Conservation (phyloP, 2,888 invertebrate species). For the Melinopterus prodromus region DNA sequence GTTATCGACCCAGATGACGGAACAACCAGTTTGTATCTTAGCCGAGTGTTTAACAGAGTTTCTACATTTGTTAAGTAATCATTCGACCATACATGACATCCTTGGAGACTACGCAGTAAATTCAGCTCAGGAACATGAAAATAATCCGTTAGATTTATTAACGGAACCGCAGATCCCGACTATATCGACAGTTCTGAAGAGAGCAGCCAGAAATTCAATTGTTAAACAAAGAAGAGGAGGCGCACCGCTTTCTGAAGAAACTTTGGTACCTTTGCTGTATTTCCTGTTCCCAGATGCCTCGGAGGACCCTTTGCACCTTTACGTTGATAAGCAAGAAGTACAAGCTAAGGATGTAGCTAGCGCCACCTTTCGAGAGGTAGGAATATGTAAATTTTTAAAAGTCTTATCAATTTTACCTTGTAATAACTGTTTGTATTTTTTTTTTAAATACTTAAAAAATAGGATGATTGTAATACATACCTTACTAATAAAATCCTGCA, state of each 20-base stretch:
- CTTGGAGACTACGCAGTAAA: slow-evolving; percentile 63
- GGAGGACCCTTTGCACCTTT: slow-evolving; percentile 66
- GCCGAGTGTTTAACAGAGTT: slow-evolving; percentile 79
- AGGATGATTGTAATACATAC: slow-evolving; percentile 5
- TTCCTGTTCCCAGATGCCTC: slow-evolving; percentile 91
- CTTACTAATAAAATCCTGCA: slow-evolving; percentile 13
- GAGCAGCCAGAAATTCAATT: slow-evolving; percentile 63
- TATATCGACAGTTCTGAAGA: slow-evolving; percentile 67
- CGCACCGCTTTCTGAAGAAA: slow-evolving; percentile 80
- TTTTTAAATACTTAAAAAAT: too few species aligned
- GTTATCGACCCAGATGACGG: slow-evolving; percentile 70
- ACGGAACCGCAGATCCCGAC: slow-evolving; percentile 80
- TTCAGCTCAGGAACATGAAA: slow-evolving; percentile 46
- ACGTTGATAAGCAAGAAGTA: slow-evolving; percentile 57
- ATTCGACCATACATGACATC: slow-evolving; percentile 62
- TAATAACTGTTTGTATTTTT: too few species aligned
- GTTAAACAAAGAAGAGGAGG: slow-evolving; percentile 64
- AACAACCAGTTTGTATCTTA: slow-evolving; percentile 78
- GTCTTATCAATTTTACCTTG: too few species aligned
- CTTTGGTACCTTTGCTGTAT: slow-evolving; percentile 79
- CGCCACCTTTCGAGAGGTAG: neutral
- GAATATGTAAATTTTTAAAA: too few species aligned
- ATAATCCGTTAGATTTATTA: slow-evolving; percentile 73
- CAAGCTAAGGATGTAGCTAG: slow-evolving; percentile 6
- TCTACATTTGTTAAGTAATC: slow-evolving; percentile 69